Conservation (phyloP, 2,113 vertebrate genomes). For the Lota lota region DNA sequence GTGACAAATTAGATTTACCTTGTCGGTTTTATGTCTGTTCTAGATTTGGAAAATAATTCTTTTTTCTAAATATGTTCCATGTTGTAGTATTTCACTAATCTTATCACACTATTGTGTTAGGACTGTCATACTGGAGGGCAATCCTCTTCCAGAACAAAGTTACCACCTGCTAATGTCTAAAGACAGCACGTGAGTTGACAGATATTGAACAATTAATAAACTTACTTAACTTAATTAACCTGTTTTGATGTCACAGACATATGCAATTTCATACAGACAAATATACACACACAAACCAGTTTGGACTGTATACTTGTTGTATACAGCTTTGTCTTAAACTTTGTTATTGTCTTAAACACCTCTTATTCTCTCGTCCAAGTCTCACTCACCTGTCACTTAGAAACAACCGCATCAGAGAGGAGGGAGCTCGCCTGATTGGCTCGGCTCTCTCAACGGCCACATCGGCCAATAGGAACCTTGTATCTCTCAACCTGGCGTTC, state of each 20-base stretch:
- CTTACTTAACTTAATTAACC: neutral
- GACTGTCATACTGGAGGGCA: conserved; percentile 78
- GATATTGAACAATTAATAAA: neutral
- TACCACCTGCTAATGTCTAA: conserved; percentile 74
- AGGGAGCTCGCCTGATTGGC: conserved; percentile 73
- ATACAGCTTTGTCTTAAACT: neutral
- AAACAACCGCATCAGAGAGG: conserved; percentile 75
- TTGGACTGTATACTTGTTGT: too few relatives aligned
- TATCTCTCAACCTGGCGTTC: conserved; percentile 80
- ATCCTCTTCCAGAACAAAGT: conserved; percentile 68
- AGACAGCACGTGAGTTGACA: conserved; percentile 72
- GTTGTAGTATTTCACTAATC: neutral
- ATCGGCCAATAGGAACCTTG: conserved; percentile 70
- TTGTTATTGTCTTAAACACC: neutral
- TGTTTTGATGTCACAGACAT: neutral
- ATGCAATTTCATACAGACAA: neutral
- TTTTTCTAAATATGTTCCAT: too few relatives aligned
- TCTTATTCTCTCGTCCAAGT: conserved; percentile 51
- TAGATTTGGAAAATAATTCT: too few relatives aligned
- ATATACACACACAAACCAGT: neutral
- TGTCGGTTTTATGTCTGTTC: too few relatives aligned
- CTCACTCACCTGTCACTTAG: conserved; percentile 78
- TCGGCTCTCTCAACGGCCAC: conserved; percentile 69
- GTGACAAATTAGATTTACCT: too few relatives aligned
- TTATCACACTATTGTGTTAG: conserved; percentile 48